Evolutionary conservation across 1,140 invertebrate genomes (phyloP), one percentile per base, ranked within the genome.

Genomic region (Drepana arcuata): DNA sequence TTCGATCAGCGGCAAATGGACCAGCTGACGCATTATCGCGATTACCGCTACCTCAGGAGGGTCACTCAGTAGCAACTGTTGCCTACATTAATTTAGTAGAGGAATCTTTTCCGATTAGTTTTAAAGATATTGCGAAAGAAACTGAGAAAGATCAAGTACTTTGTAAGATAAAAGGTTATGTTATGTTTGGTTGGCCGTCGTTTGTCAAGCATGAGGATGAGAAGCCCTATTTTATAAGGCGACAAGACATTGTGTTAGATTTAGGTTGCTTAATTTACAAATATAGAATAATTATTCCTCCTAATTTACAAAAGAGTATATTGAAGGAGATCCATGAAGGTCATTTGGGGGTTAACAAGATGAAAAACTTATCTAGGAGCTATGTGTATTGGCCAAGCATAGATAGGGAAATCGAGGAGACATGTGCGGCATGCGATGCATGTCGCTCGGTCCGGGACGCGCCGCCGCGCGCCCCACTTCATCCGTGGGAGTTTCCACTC

Each of bases 321-420:
- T 48, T 86, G 9, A 31, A 61, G 10, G 52, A 77, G 35, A 48
- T 86, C 2, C 84, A 86, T 50, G 37, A 52, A 6, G 61, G 49
- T 15, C 84, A 86, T 43, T 37, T 68, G 9, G 83, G 82, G 1
- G 57, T 84, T 3, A 56, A 62, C 23, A 67, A 67, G 47, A 86
- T 84, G 74, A 86, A 86, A 56, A 40, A 28, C 16, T 18, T 84
- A 7, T 75, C 84, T 2, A 34, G 74, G 10, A 63, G 41, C 35
- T 72, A 84, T 44, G 55, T 84, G 5, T 86, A 72, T 48, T 86
- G 78, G 78, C 72, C 70, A 1, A 48, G 41, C 11, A 45, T 86
- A 1, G 74, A 86, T 41, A 13, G 18, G 3, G 67, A 83, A 1
- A 80, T 86, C 2, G 60, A 78, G 33, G 26, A 41, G 11, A 12